Base-by-base conservation (phyloP, 53 echinoderm and acorn worm species). In the Patiria pectinifera region DNA sequence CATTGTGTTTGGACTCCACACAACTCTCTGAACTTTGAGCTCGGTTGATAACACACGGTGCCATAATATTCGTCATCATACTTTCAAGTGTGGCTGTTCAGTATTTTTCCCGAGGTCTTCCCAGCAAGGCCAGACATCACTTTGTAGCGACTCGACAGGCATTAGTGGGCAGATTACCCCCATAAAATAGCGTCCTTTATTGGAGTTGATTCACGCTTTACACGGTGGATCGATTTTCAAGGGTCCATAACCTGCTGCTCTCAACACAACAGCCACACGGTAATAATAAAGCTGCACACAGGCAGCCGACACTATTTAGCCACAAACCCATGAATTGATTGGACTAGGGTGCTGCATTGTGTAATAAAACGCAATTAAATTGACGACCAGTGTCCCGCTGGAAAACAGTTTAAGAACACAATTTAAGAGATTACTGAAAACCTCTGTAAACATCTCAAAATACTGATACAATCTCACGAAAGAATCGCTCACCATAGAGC, bases 131-230 rank as follows among this genome's bases (percentile, higher is more conserved):
- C 71, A 70, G 22, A n/a, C n/a, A 74, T 19, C 70, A 48, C 71
- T 86, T 22, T 45, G 11, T n/a, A 83, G 71, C 49, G 25, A 75
- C 86, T 86, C 71, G 24, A 74, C 48, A 14, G 48, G 47, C 86
- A 75, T 86, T 86, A 86, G 49, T 69, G 25, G 45, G 71, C 74
- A 74, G 86, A 86, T 86, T 86, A 74, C 72, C 71, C 71, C 2
- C 35, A 43, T 48, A 86, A 58, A 86, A 86, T 9, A 70, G 46
- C 46, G 21, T 69, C 69, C 44, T 69, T 85, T 85, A 69, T 48
- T 74, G 71, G 72, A 86, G 71, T 71, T 69, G 24, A 86, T 72
- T 72, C 86, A 86, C n/a, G 86, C 70, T 69, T 53, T 85, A 69
- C 86, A 69, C 69, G 53, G 49, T 3, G 86, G 71, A 71, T 86